Evolutionary conservation across 2,888 invertebrate genomes (phyloP), one percentile per base, ranked within the genome.

Genomic region (Xestia xanthographa): DNA sequence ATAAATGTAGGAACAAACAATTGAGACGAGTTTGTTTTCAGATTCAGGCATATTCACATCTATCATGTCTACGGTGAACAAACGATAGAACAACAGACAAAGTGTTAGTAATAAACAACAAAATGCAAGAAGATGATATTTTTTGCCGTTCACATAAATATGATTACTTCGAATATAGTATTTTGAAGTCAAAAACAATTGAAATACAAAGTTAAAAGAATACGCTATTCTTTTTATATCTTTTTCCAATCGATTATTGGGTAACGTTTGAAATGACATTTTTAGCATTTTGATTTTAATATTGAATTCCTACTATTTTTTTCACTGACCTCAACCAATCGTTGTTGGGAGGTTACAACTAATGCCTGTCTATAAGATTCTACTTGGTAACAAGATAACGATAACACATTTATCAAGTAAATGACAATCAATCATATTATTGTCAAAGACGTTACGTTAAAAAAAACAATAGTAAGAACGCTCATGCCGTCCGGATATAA

Each of bases 111-210:
- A 4, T 11, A 38, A 22, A 17, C 9, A 22, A 29, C 34, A 56
- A 56, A 74, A 74, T 0, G 65, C 34, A 1, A 74, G 1, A 4
- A 65, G 1, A 12, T 65, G 63, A 45, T 38, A 38, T 26, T 56
- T 75, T n/a, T 5, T 65, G 22, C 45, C 26, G 22, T 1, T 56
- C 26, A 38, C 22, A 48, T 45, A 45, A 63, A 75, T 75, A 22
- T 56, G 63, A 56, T 38, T 56, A 45, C 45, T 65, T 11, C 22
- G n/a, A 1, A 75, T 22, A 45, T 38, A 20, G 3, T 22, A 75
- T 48, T 75, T 75, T 45, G 75, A 74, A 56, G 26, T 38, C 9
- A 65, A 8, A 65, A 75, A 75, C 22, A 75, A 17, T 5, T 56
- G 26, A 4, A 75, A 12, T 17, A 9, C 9, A 41, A 41, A 41